These are phyloP conservation scores for Phaethornis superciliosus DNA, from an alignment of 2,113 vertebrate species.

Conservation along the genomic window DNA sequence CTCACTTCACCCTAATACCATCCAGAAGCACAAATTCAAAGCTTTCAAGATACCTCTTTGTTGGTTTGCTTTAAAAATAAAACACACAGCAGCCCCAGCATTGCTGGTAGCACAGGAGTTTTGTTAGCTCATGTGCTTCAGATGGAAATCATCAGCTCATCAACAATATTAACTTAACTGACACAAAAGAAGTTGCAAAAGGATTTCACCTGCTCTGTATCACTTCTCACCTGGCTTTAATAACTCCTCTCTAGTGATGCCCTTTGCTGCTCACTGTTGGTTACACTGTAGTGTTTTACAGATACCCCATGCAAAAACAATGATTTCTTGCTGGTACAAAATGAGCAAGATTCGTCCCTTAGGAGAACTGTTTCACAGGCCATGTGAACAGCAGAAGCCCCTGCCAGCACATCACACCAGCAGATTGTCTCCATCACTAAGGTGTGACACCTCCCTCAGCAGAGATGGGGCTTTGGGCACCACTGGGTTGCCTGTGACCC, in stretches of 20 bases:
- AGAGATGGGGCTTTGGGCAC: neutral
- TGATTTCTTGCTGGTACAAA: neutral
- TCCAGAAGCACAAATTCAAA: neutral
- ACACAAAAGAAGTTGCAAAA: no score
- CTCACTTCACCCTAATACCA: neutral
- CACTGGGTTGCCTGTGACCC: neutral
- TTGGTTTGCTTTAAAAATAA: neutral
- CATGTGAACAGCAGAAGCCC: neutral
- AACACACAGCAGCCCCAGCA: neutral
- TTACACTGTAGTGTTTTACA: neutral
- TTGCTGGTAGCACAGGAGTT: accelerated
- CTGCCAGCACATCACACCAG: neutral
- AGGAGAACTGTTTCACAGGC: neutral
- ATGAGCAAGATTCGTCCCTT: neutral
- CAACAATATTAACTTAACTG: neutral
- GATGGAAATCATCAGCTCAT: neutral
- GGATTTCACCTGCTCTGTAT: neutral
- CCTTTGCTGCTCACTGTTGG: accelerated
- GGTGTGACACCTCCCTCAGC: neutral
- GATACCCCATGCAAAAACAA: neutral
- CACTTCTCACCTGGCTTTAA: neutral
- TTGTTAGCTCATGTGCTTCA: neutral
- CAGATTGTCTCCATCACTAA: neutral
- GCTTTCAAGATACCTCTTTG: neutral
- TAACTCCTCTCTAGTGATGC: neutral